Evolutionary conservation across 2,888 invertebrate genomes (phyloP).

Genomic region (Corbicula japonica): DNA sequence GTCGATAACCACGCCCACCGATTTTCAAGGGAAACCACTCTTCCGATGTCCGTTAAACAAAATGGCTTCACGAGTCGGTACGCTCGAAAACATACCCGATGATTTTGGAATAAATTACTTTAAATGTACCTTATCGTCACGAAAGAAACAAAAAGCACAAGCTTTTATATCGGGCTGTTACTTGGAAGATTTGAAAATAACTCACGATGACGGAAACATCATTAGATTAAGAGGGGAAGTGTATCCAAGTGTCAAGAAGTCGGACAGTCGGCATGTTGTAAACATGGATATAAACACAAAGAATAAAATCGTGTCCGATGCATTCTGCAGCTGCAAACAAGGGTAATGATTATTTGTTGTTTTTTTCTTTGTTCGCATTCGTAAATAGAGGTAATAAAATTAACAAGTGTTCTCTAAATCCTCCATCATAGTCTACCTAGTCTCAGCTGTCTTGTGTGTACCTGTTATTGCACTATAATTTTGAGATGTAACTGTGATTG

Average conservation of each 20-base stretch:
- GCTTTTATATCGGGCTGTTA: background rate
- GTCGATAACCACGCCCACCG: too few species aligned
- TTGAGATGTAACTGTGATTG: too few species aligned
- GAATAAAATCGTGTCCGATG: background rate
- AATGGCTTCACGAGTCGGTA: background rate
- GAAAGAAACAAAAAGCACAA: slow-evolving; percentile 3
- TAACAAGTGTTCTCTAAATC: background rate
- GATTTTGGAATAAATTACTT: slow-evolving; percentile 1
- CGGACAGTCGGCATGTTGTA: slow-evolving; percentile 3
- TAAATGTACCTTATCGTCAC: background rate
- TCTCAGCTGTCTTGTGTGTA: too few species aligned
- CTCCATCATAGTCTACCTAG: too few species aligned
- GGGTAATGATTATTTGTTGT: background rate
- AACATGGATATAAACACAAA: background rate
- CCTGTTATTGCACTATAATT: too few species aligned
- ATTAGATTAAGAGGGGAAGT: background rate
- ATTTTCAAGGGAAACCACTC: slow-evolving; percentile 15
- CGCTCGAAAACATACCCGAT: background rate
- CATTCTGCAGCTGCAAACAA: background rate
- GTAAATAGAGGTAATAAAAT: background rate
- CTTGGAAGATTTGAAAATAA: background rate
- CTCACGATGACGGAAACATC: background rate
- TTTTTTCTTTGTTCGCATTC: background rate
- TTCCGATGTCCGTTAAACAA: background rate
- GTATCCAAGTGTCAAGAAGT: slow-evolving; percentile 1